Evolutionary conservation across 2,888 invertebrate species (phyloP), one percentile per base, ranked within the genome.

Genomic region (Dromius quadrimaculatus): DNA sequence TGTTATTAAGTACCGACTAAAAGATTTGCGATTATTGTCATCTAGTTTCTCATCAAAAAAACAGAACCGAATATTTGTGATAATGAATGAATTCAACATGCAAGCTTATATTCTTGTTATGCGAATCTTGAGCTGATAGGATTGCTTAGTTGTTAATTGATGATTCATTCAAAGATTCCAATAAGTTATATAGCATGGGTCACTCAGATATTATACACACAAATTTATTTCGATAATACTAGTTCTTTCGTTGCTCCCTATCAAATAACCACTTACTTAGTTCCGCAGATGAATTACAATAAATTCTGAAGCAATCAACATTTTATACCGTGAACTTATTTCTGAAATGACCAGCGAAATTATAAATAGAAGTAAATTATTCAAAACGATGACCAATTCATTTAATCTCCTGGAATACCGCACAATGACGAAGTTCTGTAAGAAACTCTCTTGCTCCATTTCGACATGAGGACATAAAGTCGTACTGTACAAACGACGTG

Each of bases 401-500:
- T n/a, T n/a, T n/a, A n/a, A n/a, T n/a, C n/a, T n/a, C n/a, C n/a
- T n/a, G n/a, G n/a, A n/a, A n/a, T n/a, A n/a, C n/a, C n/a, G n/a
- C n/a, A n/a, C n/a, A n/a, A n/a, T n/a, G n/a, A n/a, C n/a, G n/a
- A n/a, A n/a, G n/a, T n/a, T n/a, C n/a, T n/a, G 68, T 68, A 41
- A 68, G 57, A 68, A 68, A 54, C 54, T 66, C 50, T 54, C 57
- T 65, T 65, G 64, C 50, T 23, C 43, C 47, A 65, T 50, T 66
- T 54, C 34, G 59, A 32, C 68, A 57, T 41, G 19, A 43, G 23
- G 41, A 68, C 28, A 43, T 43, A 32, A 59, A 68, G 59, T 68
- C 57, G 59, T 68, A 41, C 68, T 28, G 57, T 68, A 68, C 41
- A 68, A 68, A 68, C 41, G 54, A 43, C 59, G 57, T 68, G 59